Conservation (phyloP, 2,888 invertebrate species). For the Phania funesta region DNA sequence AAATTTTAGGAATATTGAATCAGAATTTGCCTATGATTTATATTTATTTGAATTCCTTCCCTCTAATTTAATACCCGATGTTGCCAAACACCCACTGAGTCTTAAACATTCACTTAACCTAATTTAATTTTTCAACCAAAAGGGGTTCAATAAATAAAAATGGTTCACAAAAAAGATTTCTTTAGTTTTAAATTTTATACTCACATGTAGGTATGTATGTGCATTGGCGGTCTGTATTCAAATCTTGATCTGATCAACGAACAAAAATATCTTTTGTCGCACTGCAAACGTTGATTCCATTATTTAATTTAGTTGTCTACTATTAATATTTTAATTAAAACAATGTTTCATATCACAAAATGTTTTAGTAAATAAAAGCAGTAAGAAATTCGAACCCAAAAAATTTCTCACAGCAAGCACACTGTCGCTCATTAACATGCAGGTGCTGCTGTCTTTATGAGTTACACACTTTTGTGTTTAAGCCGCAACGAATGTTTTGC, state of each 20-base stretch:
- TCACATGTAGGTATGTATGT: not conserved
- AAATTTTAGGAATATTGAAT: too few relatives aligned
- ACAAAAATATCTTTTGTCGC: not conserved
- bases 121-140: too few relatives aligned
- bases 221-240: not conserved
- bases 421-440: slow-evolving; percentile 34
- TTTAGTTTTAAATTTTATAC: not conserved
- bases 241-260: slow-evolving; percentile 7
- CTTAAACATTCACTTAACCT: too few relatives aligned
- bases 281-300: not conserved
- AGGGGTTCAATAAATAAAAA: too few relatives aligned
- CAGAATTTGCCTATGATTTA: too few relatives aligned
- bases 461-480: slow-evolving; percentile 1
- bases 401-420: not conserved
- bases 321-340: not conserved
- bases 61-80: too few relatives aligned
- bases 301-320: not conserved
- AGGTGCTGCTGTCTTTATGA: slow-evolving; percentile 10
- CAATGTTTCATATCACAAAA: not conserved
- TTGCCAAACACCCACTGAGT: too few relatives aligned
- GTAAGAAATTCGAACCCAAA: not conserved
- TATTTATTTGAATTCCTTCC: too few relatives aligned
- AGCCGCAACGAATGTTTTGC: slow-evolving; percentile 24
- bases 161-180: not conserved
- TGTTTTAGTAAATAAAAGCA: not conserved